phyloP scores from a whole-genome alignment of 2,888 invertebrate species.

The Oscheius sp. region DNA sequence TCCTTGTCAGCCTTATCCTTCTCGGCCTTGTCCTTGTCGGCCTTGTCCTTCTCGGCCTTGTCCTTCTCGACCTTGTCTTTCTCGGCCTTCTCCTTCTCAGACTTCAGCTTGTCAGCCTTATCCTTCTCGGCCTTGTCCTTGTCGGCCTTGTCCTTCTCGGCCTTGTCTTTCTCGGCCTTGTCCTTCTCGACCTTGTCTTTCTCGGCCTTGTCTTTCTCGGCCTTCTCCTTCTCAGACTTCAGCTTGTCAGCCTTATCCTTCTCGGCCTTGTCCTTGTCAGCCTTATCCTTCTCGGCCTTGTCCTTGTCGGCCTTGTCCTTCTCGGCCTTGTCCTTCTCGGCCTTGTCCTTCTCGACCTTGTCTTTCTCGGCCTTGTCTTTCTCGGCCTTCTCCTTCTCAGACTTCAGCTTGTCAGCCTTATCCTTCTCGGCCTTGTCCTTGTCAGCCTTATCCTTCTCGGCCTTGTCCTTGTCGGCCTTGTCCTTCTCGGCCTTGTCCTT shows the following conservation, averaged over 20 bases:
- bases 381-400: background rate
- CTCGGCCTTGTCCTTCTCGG: background rate
- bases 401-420: background rate
- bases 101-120: background rate
- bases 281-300: background rate
- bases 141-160: background rate
- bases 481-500: background rate
- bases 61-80: background rate
- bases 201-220: background rate
- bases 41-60: slow-evolving; percentile 1
- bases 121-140: slow-evolving; percentile 1
- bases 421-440: background rate
- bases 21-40: background rate
- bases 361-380: background rate
- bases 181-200: background rate
- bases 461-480: background rate
- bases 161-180: background rate
- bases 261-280: background rate
- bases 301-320: slow-evolving; percentile 3
- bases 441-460: background rate
- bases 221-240: background rate
- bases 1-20: background rate
- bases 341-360: background rate
- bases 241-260: background rate
- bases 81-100: background rate